phyloP scores from a whole-genome alignment of 1,140 invertebrate genomes.

The Bombus vancouverensis region DNA sequence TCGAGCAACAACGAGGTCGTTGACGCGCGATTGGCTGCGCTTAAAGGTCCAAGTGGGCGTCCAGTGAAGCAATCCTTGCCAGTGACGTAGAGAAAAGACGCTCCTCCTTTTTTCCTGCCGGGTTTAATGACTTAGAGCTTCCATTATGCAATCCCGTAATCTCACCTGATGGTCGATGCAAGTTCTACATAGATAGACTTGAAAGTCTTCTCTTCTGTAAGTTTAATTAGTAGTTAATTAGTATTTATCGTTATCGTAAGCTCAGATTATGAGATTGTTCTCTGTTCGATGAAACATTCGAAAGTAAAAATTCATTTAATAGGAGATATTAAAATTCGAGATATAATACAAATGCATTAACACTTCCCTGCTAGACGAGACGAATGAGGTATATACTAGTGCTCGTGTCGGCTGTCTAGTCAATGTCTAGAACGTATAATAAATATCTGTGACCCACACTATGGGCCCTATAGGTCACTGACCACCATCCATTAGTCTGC shows the following conservation, averaged over 20 bases:
- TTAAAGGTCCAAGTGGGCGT: conserved; percentile 64
- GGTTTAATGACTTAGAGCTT: conserved; percentile 41
- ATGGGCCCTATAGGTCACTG: conserved; percentile 73
- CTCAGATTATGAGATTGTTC: neutral
- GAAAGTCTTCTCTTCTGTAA: neutral
- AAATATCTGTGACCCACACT: conserved; percentile 72
- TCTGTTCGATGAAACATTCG: neutral
- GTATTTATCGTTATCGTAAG: neutral
- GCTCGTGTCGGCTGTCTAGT: conserved; percentile 73
- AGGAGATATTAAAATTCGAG: conserved; percentile 30
- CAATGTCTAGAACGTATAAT: conserved; percentile 77
- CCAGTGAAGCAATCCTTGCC: conserved; percentile 52
- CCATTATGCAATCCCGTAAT: conserved; percentile 48
- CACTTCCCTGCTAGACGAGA: conserved; percentile 50
- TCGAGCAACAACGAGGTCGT: conserved; percentile 60
- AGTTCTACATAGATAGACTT: neutral
- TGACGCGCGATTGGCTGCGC: conserved; percentile 60
- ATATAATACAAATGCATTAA: conserved; percentile 40
- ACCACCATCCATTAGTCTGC: conserved; percentile 71
- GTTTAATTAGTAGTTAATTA: neutral
- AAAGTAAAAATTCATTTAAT: conserved; percentile 13
- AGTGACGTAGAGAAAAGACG: conserved; percentile 62
- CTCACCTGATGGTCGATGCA: conserved; percentile 14
- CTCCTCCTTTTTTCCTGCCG: conserved; percentile 18
- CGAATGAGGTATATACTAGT: conserved; percentile 63